These are phyloP conservation scores for Lasioglossum oenotherae DNA, from an alignment of 2,888 invertebrate genomes.

Conservation along the genomic window DNA sequence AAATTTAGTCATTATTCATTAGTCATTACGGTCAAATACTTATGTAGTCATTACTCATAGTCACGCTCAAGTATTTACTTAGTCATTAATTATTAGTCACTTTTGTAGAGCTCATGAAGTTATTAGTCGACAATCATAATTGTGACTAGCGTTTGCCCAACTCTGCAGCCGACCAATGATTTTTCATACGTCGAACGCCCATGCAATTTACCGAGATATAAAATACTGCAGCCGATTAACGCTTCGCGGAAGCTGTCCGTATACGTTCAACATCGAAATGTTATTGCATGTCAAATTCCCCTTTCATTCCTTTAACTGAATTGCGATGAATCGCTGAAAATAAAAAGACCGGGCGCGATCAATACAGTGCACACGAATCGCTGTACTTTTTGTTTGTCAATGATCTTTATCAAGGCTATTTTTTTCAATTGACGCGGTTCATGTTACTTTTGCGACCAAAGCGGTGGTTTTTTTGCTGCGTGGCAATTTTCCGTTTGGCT, in stretches of 20 bases:
- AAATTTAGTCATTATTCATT: too few relatives aligned
- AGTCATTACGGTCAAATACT: too few relatives aligned
- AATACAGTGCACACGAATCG: background rate
- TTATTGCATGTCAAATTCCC: background rate
- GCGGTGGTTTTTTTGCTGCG: background rate
- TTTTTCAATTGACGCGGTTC: background rate
- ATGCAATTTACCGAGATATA: background rate
- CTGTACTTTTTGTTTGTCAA: background rate
- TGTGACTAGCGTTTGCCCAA: too few relatives aligned
- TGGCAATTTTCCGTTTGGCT: background rate
- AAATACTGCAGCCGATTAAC: constrained; percentile 1
- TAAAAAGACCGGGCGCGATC: background rate
- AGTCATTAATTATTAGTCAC: too few relatives aligned
- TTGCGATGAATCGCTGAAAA: background rate
- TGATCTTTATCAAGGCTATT: background rate
- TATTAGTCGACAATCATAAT: too few relatives aligned
- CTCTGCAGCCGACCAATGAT: too few relatives aligned
- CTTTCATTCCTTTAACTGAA: background rate
- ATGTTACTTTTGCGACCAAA: background rate
- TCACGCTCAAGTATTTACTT: too few relatives aligned
- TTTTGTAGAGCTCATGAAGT: too few relatives aligned
- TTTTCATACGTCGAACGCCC: background rate
- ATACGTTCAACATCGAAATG: background rate
- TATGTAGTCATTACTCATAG: too few relatives aligned
- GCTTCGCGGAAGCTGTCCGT: background rate